These are phyloP conservation scores for Emys orbicularis DNA, from an alignment of 2,797 vertebrate species.

Conservation along the genomic window DNA sequence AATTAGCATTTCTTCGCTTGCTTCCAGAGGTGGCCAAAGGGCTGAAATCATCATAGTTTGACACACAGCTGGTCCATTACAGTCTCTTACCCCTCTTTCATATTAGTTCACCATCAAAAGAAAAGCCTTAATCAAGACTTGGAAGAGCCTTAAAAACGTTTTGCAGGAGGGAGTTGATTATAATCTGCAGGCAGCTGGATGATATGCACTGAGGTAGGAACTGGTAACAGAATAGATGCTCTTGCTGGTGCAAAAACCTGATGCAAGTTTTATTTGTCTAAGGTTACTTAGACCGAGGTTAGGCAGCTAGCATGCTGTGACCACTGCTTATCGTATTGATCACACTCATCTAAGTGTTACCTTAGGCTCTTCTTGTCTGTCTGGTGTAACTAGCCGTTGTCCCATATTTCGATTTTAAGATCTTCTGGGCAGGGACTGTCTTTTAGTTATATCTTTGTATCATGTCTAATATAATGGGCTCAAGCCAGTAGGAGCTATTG, in stretches of 20 bases:
- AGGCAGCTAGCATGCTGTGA: background rate
- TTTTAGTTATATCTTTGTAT: background rate
- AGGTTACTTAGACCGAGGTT: background rate
- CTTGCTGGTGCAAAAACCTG: background rate
- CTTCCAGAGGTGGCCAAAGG: background rate
- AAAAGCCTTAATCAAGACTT: slow-evolving; percentile 14
- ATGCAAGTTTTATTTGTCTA: background rate
- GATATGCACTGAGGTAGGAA: slow-evolving; percentile 1
- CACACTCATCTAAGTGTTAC: background rate
- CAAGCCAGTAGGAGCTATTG: background rate
- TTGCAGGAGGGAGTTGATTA: background rate
- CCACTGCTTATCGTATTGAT: background rate
- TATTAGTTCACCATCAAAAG: slow-evolving; percentile 22
- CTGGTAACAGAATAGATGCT: background rate
- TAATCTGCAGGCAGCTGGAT: slow-evolving; percentile 16
- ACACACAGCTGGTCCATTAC: slow-evolving; percentile 3
- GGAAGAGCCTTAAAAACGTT: slow-evolving; percentile 10
- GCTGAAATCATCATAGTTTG: background rate
- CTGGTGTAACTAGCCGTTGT: background rate
- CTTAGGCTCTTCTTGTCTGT: background rate
- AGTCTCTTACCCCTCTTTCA: background rate
- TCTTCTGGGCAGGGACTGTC: background rate
- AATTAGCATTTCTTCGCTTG: background rate
- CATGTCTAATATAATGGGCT: background rate
- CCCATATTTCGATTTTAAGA: background rate